Conservation (phyloP, 2,888 invertebrate species). For the Cordilura impudica region DNA sequence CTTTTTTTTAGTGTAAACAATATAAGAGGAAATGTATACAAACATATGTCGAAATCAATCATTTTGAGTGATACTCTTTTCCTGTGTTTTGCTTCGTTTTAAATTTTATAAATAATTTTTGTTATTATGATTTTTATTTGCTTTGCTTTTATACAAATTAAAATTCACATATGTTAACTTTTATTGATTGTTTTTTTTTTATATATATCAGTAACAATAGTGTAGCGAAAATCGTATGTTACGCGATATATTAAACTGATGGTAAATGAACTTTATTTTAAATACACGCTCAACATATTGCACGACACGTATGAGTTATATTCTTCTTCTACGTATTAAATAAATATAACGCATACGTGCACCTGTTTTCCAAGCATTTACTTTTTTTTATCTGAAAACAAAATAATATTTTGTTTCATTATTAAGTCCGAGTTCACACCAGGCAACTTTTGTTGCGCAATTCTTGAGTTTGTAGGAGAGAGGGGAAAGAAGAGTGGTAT, state of each 20-base stretch:
- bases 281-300: no score
- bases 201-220: background rate
- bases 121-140: background rate
- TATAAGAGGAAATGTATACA: no score
- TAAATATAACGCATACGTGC: slow-evolving; percentile 28
- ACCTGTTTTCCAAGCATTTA: background rate
- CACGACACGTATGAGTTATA: slow-evolving; percentile 24
- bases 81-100: background rate
- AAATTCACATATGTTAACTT: background rate
- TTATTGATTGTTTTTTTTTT: background rate
- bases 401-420: background rate
- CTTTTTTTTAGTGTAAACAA: background rate
- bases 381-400: background rate
- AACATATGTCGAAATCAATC: slow-evolving; percentile 13
- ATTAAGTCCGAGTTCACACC: no score
- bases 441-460: no score
- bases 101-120: background rate
- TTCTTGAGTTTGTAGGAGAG: no score
- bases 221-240: no score
- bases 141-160: background rate
- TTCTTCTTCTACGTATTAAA: background rate
- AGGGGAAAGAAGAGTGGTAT: no score
- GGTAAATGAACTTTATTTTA: no score
- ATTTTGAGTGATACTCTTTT: background rate
- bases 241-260: no score